These are phyloP conservation scores for Dendronephthya gigantea DNA, from an alignment of 64 coral and sea anemone species.

Conservation along the genomic window DNA sequence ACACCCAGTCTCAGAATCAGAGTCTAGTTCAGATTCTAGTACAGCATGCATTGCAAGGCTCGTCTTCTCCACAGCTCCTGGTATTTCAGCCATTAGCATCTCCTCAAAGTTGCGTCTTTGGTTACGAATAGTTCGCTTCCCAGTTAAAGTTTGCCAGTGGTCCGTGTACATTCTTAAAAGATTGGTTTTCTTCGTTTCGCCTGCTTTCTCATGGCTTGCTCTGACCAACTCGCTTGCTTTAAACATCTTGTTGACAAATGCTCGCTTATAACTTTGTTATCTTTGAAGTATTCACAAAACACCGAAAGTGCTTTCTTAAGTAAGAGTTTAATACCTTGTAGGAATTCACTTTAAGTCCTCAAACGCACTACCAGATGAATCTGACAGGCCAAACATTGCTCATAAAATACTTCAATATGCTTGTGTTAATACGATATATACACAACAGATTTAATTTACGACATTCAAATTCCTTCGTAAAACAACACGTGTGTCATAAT, in stretches of 20 bases:
- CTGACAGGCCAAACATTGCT: too few species aligned
- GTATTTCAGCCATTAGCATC: neutral
- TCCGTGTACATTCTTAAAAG: constrained; percentile 7
- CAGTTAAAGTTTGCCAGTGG: neutral
- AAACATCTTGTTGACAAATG: constrained; percentile 5
- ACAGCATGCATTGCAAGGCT: constrained; percentile 4
- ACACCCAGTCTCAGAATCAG: neutral
- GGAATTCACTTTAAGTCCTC: neutral
- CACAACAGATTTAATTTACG: neutral
- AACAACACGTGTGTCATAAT: neutral
- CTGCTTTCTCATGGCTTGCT: neutral
- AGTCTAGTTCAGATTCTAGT: neutral
- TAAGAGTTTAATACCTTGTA: neutral
- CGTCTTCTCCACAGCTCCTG: neutral
- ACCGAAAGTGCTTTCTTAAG: too few species aligned
- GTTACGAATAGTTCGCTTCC: neutral
- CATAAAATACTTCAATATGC: neutral
- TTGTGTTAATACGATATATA: neutral
- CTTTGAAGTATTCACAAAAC: neutral
- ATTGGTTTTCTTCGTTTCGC: neutral
- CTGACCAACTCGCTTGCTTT: neutral
- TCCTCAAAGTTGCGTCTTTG: neutral
- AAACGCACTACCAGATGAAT: too few species aligned
- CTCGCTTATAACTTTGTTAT: neutral
- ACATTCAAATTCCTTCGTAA: neutral